Percentiles rank a stretch among this genome's conserved stretches.
These are phyloP conservation scores for Polydrusus pterygomalis DNA, from an alignment of 2,888 invertebrate genomes.

Conservation along the genomic window DNA sequence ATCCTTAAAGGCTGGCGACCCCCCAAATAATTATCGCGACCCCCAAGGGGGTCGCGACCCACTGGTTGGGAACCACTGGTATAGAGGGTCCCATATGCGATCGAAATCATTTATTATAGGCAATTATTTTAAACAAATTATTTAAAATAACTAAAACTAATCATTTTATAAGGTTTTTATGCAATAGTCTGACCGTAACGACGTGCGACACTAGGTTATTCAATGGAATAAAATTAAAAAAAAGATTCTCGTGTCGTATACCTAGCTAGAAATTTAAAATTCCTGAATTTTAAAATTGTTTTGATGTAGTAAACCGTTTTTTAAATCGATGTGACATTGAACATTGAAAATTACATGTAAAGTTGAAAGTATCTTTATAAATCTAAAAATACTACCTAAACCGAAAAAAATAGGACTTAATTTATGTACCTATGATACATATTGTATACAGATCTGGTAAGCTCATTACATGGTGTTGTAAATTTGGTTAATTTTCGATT, in stretches of 20 bases:
- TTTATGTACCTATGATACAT: too few relatives aligned
- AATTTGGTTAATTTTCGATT: too few relatives aligned
- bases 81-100: too few relatives aligned
- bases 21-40: too few relatives aligned
- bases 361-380: neutral
- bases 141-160: neutral
- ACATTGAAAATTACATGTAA: constrained; percentile 7
- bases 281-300: constrained; percentile 16
- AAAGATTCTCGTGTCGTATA: neutral
- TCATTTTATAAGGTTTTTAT: neutral
- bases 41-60: too few relatives aligned
- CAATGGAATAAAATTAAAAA: neutral
- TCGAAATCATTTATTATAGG: too few relatives aligned
- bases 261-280: neutral
- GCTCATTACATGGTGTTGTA: too few relatives aligned
- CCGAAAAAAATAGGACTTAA: too few relatives aligned
- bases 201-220: neutral
- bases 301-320: neutral
- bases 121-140: neutral
- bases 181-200: neutral
- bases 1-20: too few relatives aligned
- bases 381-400: too few relatives aligned
- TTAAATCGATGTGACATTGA: neutral
- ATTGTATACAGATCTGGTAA: too few relatives aligned
- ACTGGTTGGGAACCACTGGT: too few relatives aligned